Evolutionary conservation across 2,888 invertebrate genomes (phyloP).

Genomic region (Eueremaeus valkanovi): DNA sequence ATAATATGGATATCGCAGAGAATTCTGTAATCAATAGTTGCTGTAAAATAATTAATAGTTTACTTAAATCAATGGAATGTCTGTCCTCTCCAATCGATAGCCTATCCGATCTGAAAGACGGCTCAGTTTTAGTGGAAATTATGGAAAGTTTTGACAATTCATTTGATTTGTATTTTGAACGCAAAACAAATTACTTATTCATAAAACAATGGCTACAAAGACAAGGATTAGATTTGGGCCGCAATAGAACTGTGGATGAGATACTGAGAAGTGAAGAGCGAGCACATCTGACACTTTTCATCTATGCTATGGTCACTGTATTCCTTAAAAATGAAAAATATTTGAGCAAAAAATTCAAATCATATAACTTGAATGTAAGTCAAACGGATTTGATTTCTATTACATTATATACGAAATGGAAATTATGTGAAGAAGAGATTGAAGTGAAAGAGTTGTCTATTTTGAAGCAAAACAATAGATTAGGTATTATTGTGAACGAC

Average conservation of each 20-base stretch:
- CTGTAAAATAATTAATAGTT: constrained; percentile 34
- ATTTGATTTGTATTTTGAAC: constrained; percentile 11
- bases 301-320: constrained; percentile 35
- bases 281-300: constrained; percentile 10
- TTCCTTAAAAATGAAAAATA: constrained; percentile 16
- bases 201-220: constrained; percentile 32
- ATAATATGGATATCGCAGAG: constrained; percentile 19
- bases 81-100: constrained; percentile 32
- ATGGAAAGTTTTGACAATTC: constrained; percentile 39
- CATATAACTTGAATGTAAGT: constrained; percentile 26
- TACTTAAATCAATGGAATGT: constrained; percentile 33
- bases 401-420: constrained; percentile 39
- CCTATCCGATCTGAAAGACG: constrained; percentile 31
- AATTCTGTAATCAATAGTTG: constrained; percentile 22
- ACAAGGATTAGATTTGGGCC: constrained; percentile 20
- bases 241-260: constrained; percentile 15
- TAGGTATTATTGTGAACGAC: not conserved
- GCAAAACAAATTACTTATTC: constrained; percentile 17
- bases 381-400: constrained; percentile 28
- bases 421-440: constrained; percentile 38
- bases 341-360: not conserved
- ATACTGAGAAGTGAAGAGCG: constrained; percentile 15
- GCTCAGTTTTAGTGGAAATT: constrained; percentile 30
- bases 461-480: not conserved
- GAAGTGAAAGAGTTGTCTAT: constrained; percentile 32